A percentile compares a stretch with the other conserved stretches of the same genome.
Conservation (phyloP, 2,797 vertebrate genomes). For the Aldrovandia affinis region DNA sequence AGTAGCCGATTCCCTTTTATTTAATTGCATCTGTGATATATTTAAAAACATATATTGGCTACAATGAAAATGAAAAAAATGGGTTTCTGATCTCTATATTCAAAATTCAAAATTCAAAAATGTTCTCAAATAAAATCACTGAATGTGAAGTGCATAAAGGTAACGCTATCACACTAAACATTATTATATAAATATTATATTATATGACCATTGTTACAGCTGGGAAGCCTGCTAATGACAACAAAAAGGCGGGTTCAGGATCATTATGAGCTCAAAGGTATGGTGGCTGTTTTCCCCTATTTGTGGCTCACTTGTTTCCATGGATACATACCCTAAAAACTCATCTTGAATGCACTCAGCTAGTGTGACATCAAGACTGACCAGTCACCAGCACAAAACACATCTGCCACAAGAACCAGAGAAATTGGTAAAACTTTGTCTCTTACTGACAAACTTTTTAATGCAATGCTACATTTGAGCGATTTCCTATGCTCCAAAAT, state of each 20-base stretch:
- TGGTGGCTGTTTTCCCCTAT: neutral
- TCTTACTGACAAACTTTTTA: too few species aligned
- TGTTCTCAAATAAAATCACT: too few species aligned
- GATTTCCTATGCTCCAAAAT: slow-evolving; percentile 43
- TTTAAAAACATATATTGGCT: too few species aligned
- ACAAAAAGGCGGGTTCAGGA: too few species aligned
- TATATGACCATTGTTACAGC: too few species aligned
- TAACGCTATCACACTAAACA: neutral
- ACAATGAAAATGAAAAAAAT: too few species aligned
- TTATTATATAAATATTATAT: too few species aligned
- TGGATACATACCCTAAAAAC: slow-evolving; percentile 5
- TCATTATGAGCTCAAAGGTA: neutral
- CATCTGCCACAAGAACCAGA: slow-evolving; percentile 35
- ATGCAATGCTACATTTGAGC: slow-evolving; percentile 54
- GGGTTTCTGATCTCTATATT: too few species aligned
- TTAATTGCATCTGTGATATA: neutral
- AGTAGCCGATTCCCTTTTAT: neutral
- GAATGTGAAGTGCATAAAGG: too few species aligned
- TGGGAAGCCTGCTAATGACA: neutral
- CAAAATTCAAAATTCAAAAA: too few species aligned
- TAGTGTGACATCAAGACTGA: slow-evolving; percentile 34
- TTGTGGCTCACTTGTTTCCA: neutral
- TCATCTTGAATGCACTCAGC: slow-evolving; percentile 7
- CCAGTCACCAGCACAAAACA: slow-evolving; percentile 26
- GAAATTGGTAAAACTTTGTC: slow-evolving; percentile 65